phyloP scores from a whole-genome alignment of 2,113 vertebrate species.

The Larimichthys crocea region DNA sequence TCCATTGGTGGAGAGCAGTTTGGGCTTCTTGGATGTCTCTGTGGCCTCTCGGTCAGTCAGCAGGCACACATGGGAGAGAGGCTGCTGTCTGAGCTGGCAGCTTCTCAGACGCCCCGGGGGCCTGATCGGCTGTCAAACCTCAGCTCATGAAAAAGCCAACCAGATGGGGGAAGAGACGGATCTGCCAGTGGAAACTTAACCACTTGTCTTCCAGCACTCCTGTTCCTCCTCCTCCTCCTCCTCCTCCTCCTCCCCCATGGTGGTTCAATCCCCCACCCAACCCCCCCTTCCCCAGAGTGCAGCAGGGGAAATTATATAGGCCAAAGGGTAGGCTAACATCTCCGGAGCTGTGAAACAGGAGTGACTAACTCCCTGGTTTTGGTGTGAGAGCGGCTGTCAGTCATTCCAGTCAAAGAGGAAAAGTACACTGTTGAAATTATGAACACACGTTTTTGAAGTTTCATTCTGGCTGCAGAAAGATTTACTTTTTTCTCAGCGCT shows the following conservation, averaged over 20 bases:
- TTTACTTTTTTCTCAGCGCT: background rate
- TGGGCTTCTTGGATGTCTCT: slow-evolving; percentile 37
- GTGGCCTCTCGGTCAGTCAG: slow-evolving; percentile 62
- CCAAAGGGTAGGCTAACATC: slow-evolving; percentile 82
- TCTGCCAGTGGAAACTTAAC: slow-evolving; percentile 80
- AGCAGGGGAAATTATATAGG: slow-evolving; percentile 77
- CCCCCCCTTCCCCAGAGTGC: slow-evolving; percentile 37
- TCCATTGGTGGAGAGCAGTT: slow-evolving; percentile 15
- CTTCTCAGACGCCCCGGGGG: slow-evolving; percentile 65
- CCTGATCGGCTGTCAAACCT: slow-evolving; percentile 75
- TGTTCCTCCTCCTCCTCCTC: background rate
- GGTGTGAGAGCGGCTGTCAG: slow-evolving; percentile 56
- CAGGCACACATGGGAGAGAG: slow-evolving; percentile 50
- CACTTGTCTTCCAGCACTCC: slow-evolving; percentile 67
- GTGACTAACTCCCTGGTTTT: slow-evolving; percentile 45
- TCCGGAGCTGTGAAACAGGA: slow-evolving; percentile 65
- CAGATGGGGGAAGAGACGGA: slow-evolving; percentile 70
- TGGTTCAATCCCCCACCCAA: background rate
- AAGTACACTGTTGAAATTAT: slow-evolving; percentile 43
- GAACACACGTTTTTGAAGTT: slow-evolving; percentile 38
- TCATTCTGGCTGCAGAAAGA: slow-evolving; percentile 17
- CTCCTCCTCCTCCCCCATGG: background rate
- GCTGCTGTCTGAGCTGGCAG: slow-evolving; percentile 71
- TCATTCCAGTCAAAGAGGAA: slow-evolving; percentile 48
- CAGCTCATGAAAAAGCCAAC: slow-evolving; percentile 71